A percentile compares a stretch with the other conserved stretches of the same genome.
These are phyloP conservation scores for Galago senegalensis DNA, from an alignment of 2,797 vertebrate genomes.

Conservation along the genomic window DNA sequence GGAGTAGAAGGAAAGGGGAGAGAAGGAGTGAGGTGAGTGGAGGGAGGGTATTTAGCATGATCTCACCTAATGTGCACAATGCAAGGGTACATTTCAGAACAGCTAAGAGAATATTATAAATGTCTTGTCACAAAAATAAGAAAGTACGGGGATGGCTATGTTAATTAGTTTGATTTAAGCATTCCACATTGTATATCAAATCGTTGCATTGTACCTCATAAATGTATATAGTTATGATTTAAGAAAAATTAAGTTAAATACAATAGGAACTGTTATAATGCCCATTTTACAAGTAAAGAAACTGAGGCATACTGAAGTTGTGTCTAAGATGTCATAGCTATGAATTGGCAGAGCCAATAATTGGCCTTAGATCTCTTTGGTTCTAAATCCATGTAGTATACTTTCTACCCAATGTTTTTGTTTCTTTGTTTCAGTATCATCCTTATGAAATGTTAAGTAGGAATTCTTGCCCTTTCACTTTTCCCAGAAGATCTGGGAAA, in stretches of 20 bases:
- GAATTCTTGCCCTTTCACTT: slow-evolving; percentile 54
- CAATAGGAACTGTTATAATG: slow-evolving; percentile 37
- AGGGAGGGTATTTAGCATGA: too few relatives aligned
- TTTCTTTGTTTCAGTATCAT: slow-evolving; percentile 51
- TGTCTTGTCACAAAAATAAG: too few relatives aligned
- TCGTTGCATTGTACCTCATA: too few relatives aligned
- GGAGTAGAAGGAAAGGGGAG: too few relatives aligned
- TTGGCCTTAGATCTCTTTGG: background rate
- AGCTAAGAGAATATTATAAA: too few relatives aligned
- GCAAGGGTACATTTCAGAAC: too few relatives aligned
- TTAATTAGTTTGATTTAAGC: too few relatives aligned
- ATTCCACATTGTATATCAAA: too few relatives aligned
- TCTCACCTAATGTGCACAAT: too few relatives aligned
- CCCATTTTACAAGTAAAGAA: slow-evolving; percentile 47
- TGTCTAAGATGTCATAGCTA: background rate
- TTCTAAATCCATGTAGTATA: background rate
- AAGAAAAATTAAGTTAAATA: background rate
- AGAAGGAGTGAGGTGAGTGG: too few relatives aligned
- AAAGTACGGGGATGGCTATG: too few relatives aligned
- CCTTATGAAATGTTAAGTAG: slow-evolving; percentile 56
- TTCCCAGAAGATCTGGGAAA: slow-evolving; percentile 35
- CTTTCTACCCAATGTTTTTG: slow-evolving; percentile 42
- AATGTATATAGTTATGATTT: too few relatives aligned
- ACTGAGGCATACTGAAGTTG: slow-evolving; percentile 22
- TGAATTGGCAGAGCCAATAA: slow-evolving; percentile 62